Evolutionary conservation across 2,888 invertebrate genomes (phyloP).

Genomic region (Drymonia ruficornis): DNA sequence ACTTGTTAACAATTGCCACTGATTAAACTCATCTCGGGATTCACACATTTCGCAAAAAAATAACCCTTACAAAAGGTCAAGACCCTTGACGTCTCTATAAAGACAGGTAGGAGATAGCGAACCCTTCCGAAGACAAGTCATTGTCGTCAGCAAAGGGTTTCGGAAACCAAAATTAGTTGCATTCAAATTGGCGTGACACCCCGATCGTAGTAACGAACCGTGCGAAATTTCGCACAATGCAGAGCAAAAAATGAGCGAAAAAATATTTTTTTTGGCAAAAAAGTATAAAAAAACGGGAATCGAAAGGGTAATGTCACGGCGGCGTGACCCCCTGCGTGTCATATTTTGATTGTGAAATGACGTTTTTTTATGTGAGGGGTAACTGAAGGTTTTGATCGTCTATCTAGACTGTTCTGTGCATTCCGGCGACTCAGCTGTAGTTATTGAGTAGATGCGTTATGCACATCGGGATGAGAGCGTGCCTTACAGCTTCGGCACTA

Average conservation of each 20-base stretch:
- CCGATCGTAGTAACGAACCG: constrained; percentile 72
- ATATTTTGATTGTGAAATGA: constrained; percentile 52
- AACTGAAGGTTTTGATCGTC: neutral
- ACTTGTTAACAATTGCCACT: constrained; percentile 47
- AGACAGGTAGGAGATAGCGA: constrained; percentile 67
- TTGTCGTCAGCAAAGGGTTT: constrained; percentile 67
- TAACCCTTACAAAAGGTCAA: constrained; percentile 16
- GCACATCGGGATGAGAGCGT: no score
- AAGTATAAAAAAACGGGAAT: constrained; percentile 37
- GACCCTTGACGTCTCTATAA: constrained; percentile 64
- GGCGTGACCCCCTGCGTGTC: constrained; percentile 59
- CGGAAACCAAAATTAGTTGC: constrained; percentile 74
- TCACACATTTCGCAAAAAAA: constrained; percentile 63
- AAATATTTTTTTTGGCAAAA: constrained; percentile 48
- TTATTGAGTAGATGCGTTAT: no score
- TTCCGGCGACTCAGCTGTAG: no score
- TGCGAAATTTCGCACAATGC: constrained; percentile 76
- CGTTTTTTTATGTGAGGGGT: constrained; percentile 35
- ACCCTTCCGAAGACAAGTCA: constrained; percentile 63
- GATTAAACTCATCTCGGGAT: constrained; percentile 61
- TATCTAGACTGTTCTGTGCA: neutral
- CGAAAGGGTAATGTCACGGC: constrained; percentile 60
- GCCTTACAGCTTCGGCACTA: no score
- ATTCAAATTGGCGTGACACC: constrained; percentile 75
- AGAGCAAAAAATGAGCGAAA: constrained; percentile 37